Base-by-base conservation (phyloP, 1,140 invertebrate species). In the Diorhabda carinulata region DNA sequence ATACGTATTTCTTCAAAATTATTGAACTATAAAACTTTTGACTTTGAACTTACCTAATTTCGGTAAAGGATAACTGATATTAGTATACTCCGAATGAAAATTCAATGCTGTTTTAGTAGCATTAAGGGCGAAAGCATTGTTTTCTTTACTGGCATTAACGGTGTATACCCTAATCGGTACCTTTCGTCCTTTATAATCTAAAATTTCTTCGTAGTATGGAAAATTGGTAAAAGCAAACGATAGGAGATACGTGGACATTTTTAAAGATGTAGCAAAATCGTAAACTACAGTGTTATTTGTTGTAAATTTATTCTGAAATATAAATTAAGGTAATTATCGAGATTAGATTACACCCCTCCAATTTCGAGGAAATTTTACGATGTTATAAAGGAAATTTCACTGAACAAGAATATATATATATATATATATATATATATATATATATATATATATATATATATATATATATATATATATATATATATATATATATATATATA, bases 201-300 rank as follows among this genome's bases (percentile, higher is more conserved):
- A 71, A 6, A 52, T 9, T 56, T 84, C 79, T 70, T 83, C 77
- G 57, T 84, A 83, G 77, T 88, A 86, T 0, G 84, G 71, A 75
- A 91, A 92, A 71, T 92, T 89, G 60, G 89, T 91, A 0, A 94
- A 84, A 42, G 89, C 85, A 75, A 91, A 90, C 5, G 91, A 90
- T 2, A 94, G 82, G 4, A 94, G 80, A 77, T 94, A 94, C 0
- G 92, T 92, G 0, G 91, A 91, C 91, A 95, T 94, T 6, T 86
- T 85, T 3, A 90, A 86, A 0, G 89, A 89, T 56, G 85, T 85
- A 52, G 87, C 81, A 77, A 90, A 94, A 10, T 84, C 81, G 73
- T 89, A 86, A 79, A 69, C 47, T 9, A 67, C 41, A n/a, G 72
- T 72, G 5, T 72, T 9, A 5, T 58, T 56, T 6, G 66, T 68